Percentiles rank a stretch among this genome's conserved stretches.
phyloP scores from a whole-genome alignment of 2,888 invertebrate species.

The Ligdia adustata region DNA sequence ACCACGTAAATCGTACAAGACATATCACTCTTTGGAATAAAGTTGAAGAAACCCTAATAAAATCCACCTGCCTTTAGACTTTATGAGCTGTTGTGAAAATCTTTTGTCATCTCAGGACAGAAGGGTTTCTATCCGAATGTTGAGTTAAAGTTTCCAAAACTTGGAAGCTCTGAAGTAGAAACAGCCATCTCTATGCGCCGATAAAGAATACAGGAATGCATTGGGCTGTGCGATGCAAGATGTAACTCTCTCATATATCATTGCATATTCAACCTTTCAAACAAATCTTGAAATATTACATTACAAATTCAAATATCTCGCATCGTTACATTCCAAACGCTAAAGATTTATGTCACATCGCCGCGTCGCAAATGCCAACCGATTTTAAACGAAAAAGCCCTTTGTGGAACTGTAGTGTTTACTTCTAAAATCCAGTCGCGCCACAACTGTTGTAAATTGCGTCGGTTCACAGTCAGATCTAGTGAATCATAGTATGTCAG shows the following conservation, averaged over 20 bases:
- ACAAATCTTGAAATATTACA: conserved; percentile 33
- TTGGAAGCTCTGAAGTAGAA: no score
- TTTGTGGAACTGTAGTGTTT: neutral
- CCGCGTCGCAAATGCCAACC: conserved; percentile 12
- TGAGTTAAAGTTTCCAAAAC: no score
- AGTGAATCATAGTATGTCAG: conserved; percentile 36
- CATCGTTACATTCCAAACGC: conserved; percentile 14
- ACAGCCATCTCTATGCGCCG: no score
- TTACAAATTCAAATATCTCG: conserved; percentile 35
- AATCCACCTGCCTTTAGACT: conserved; percentile 11
- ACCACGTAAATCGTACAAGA: conserved; percentile 3
- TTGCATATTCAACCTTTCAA: neutral
- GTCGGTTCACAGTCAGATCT: conserved; percentile 30
- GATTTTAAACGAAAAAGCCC: neutral
- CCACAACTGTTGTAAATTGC: conserved; percentile 9
- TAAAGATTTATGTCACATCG: conserved; percentile 26
- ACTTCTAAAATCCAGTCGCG: neutral
- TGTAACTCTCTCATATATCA: neutral
- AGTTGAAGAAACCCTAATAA: conserved; percentile 3
- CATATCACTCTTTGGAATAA: conserved; percentile 4
- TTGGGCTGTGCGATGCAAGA: no score
- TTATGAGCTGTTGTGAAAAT: conserved; percentile 5
- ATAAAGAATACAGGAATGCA: no score
- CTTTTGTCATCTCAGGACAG: no score
- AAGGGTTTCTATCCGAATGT: no score